These are phyloP conservation scores for Phodopus roborovskii DNA, from an alignment of 2,113 vertebrate genomes.

Conservation along the genomic window DNA sequence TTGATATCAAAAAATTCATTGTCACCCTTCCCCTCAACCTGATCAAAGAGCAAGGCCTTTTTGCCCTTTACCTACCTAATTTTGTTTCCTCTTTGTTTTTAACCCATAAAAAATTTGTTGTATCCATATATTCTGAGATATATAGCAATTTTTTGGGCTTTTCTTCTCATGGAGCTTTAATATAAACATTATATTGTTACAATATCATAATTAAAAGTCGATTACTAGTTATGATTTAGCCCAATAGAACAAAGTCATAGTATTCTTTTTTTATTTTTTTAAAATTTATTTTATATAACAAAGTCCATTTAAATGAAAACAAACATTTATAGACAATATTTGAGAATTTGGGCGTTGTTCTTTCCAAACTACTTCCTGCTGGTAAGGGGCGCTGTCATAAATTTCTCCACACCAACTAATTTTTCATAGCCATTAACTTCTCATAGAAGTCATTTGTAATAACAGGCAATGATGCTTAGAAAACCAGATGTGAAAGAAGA, in stretches of 20 bases:
- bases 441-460: not conserved
- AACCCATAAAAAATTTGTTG: not conserved
- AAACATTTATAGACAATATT: no score
- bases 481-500: not conserved
- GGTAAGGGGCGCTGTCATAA: no score
- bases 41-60: not conserved
- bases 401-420: not conserved
- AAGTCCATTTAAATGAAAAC: no score
- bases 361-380: no score
- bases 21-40: not conserved
- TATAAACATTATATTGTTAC: slow-evolving; percentile 19
- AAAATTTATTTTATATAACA: no score
- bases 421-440: not conserved
- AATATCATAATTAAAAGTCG: not conserved
- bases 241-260: not conserved
- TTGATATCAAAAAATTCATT: not conserved
- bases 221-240: not conserved
- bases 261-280: no score
- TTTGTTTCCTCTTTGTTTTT: not conserved
- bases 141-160: slow-evolving; percentile 30
- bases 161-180: slow-evolving; percentile 71
- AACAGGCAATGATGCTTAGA: not conserved
- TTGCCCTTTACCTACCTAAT: no score
- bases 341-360: no score
- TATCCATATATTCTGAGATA: not conserved